Evolutionary conservation across 2,888 invertebrate genomes (phyloP).

Genomic region (Teleiodes luculella): DNA sequence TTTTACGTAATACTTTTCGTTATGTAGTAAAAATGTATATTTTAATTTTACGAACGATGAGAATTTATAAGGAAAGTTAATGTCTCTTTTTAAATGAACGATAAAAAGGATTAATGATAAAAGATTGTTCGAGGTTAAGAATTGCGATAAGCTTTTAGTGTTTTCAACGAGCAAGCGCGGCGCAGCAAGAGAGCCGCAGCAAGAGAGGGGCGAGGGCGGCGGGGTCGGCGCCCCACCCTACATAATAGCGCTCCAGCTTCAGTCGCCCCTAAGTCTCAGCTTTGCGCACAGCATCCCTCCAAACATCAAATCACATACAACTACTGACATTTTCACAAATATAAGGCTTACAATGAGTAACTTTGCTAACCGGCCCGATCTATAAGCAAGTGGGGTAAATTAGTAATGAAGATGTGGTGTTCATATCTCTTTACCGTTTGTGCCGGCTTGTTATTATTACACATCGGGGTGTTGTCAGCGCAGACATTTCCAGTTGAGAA

Average conservation of each 20-base stretch:
- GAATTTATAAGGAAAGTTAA: constrained; percentile 9
- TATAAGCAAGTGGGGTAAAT: not conserved
- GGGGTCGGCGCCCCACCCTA: constrained; percentile 55
- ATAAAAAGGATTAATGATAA: constrained; percentile 20
- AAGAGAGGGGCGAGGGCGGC: constrained; percentile 34
- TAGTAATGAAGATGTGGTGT: constrained; percentile 20
- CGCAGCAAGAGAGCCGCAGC: constrained; percentile 32
- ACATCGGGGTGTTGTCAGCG: constrained; percentile 47
- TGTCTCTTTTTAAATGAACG: not conserved
- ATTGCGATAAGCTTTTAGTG: constrained; percentile 15
- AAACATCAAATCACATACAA: constrained; percentile 35
- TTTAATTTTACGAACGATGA: too few relatives aligned
- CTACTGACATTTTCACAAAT: constrained; percentile 26
- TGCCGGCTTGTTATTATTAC: constrained; percentile 54
- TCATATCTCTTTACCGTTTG: constrained; percentile 29
- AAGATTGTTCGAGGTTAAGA: constrained; percentile 30
- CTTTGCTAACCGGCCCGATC: constrained; percentile 13
- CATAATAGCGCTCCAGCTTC: constrained; percentile 38
- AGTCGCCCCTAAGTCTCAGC: constrained; percentile 75
- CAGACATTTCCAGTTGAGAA: constrained; percentile 67
- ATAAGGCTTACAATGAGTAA: constrained; percentile 32
- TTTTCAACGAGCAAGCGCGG: constrained; percentile 37
- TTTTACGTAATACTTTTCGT: not conserved
- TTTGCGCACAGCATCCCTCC: constrained; percentile 71
- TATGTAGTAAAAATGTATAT: constrained; percentile 21